phyloP scores from a whole-genome alignment of 2,113 vertebrate species.

The Chaenogobius annularis region DNA sequence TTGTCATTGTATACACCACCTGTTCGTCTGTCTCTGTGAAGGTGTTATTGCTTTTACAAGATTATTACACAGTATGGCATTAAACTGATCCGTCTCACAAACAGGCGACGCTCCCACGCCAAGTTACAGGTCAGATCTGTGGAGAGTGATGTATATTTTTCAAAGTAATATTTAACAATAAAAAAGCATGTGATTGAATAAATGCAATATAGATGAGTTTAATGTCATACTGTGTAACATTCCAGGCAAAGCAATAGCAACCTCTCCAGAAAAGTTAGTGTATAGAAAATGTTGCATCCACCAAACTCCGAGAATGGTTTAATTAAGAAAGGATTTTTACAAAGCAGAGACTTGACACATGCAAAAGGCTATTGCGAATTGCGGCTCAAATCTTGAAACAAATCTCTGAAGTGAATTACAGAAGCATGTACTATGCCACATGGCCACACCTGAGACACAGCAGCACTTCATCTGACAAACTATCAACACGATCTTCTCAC shows the following conservation, averaged over 20 bases:
- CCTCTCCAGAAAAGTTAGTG: too few relatives aligned
- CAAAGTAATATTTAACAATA: too few relatives aligned
- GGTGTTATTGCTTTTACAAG: neutral
- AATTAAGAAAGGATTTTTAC: too few relatives aligned
- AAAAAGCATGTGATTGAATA: too few relatives aligned
- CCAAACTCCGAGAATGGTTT: neutral
- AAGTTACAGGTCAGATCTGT: too few relatives aligned
- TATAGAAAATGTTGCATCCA: neutral
- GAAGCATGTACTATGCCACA: neutral
- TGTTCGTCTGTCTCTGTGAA: neutral
- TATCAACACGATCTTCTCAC: conserved; percentile 14
- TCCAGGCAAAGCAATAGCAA: too few relatives aligned
- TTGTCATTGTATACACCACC: neutral
- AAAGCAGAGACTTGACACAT: too few relatives aligned
- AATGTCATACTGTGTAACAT: too few relatives aligned
- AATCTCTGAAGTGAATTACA: conserved; percentile 21
- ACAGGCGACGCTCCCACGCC: too few relatives aligned
- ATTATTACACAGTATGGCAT: neutral
- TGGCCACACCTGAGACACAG: conserved; percentile 20
- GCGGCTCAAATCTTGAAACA: neutral
- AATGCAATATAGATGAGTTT: too few relatives aligned
- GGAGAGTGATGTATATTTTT: too few relatives aligned
- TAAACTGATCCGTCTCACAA: neutral
- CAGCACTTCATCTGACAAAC: conserved; percentile 34
- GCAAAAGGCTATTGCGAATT: too few relatives aligned